A percentile compares a stretch with the other conserved stretches of the same genome.
These are phyloP conservation scores for Drosophila nebulosa DNA, from an alignment of 1,140 invertebrate species.

Conservation along the genomic window DNA sequence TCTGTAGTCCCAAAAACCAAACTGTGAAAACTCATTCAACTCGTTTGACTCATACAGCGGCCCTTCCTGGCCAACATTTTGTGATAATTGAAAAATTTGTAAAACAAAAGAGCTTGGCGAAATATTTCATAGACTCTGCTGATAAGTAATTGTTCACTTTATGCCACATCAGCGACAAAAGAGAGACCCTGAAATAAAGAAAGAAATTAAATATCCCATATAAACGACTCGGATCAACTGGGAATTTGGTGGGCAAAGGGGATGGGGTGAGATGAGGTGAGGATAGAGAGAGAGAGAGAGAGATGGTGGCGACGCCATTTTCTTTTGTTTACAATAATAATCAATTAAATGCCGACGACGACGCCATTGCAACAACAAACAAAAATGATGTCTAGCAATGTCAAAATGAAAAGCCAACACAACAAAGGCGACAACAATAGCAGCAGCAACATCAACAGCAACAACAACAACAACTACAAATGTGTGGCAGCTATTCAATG, in stretches of 20 bases:
- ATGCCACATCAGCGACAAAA: conserved; percentile 1
- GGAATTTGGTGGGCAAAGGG: background rate
- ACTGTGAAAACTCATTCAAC: too few relatives aligned
- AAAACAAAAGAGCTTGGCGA: too few relatives aligned
- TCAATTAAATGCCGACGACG: conserved; percentile 62
- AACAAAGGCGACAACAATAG: conserved; percentile 53
- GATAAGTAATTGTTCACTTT: conserved; percentile 39
- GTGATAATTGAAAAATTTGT: too few relatives aligned
- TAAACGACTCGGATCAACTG: background rate
- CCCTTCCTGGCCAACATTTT: too few relatives aligned
- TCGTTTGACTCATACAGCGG: too few relatives aligned
- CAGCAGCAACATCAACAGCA: conserved; percentile 20
- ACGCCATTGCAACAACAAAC: conserved; percentile 18
- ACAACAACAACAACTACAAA: conserved; percentile 29
- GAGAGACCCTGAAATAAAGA: background rate
- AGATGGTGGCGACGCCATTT: conserved; percentile 16
- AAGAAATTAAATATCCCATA: background rate
- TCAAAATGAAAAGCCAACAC: conserved; percentile 33
- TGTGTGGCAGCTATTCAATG: conserved; percentile 55
- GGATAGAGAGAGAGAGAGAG: conserved; percentile 11
- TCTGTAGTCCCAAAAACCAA: too few relatives aligned
- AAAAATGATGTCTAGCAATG: conserved; percentile 47
- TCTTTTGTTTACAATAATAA: conserved; percentile 68
- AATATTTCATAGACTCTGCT: background rate
- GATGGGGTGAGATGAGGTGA: background rate